These are phyloP conservation scores for Paradoxurus hermaphroditus DNA, from an alignment of 2,113 vertebrate species.

Conservation along the genomic window DNA sequence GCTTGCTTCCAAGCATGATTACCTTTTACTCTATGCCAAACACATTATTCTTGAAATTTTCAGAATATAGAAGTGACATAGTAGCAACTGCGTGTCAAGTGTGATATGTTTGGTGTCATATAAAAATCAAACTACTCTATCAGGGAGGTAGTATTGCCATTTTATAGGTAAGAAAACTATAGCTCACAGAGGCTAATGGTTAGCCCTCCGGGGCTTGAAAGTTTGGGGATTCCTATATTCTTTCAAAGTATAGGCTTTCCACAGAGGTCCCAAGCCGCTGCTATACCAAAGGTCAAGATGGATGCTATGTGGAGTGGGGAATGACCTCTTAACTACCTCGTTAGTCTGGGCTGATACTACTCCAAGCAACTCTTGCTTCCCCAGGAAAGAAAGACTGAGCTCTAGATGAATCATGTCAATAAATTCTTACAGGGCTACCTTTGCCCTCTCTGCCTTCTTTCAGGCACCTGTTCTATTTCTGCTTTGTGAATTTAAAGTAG, in stretches of 20 bases:
- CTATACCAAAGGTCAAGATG: background rate
- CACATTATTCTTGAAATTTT: background rate
- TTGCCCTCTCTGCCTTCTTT: slow-evolving; percentile 23
- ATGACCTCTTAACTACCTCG: background rate
- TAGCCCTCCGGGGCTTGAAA: background rate
- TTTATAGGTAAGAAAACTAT: background rate
- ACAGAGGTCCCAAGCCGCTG: no score
- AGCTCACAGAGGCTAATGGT: background rate
- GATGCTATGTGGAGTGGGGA: background rate
- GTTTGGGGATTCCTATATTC: background rate
- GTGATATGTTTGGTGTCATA: background rate
- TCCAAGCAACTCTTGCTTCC: background rate
- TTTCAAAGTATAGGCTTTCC: background rate
- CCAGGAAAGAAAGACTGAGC: background rate
- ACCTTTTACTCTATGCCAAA: background rate
- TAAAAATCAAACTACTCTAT: background rate
- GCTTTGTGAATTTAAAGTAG: slow-evolving; percentile 35
- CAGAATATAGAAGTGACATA: background rate
- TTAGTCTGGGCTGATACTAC: background rate
- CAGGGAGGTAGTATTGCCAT: background rate
- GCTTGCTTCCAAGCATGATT: background rate
- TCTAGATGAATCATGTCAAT: background rate
- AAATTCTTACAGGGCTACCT: background rate
- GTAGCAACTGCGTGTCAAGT: background rate
- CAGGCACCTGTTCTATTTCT: slow-evolving; percentile 6